Percentiles rank a stretch among this genome's conserved stretches.
phyloP scores from a whole-genome alignment of 2,113 vertebrate species.

The Tretioscincus oriximinensis region DNA sequence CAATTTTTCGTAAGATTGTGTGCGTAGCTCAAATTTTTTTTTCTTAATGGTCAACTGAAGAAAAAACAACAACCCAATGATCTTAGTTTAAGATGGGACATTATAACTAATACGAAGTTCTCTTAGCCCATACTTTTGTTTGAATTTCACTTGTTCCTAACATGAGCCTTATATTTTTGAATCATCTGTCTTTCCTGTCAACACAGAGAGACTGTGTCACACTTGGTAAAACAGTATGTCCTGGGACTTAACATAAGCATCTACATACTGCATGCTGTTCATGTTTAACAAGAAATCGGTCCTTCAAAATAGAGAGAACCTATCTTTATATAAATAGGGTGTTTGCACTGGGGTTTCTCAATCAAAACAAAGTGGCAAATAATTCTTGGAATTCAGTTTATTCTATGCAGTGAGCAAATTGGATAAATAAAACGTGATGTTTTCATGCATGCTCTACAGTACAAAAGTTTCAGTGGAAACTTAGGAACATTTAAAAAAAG shows the following conservation, averaged over 20 bases:
- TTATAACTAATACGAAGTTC: background rate
- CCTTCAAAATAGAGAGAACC: constrained; percentile 9
- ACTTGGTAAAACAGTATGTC: constrained; percentile 24
- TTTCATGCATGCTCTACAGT: background rate
- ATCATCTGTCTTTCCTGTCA: constrained; percentile 24
- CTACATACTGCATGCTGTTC: constrained; percentile 7
- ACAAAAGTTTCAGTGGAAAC: background rate
- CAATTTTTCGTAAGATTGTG: too few species aligned
- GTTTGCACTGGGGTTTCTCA: constrained; percentile 34
- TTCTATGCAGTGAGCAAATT: constrained; percentile 10
- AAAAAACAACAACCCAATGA: background rate
- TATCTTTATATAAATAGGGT: constrained; percentile 39
- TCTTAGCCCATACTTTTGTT: background rate
- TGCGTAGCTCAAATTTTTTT: too few species aligned
- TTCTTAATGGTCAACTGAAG: too few species aligned
- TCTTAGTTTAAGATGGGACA: constrained; percentile 22
- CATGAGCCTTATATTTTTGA: constrained; percentile 28
- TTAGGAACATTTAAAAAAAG: background rate
- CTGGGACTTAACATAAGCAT: constrained; percentile 18
- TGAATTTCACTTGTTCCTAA: constrained; percentile 33
- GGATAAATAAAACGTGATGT: background rate
- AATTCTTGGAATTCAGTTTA: constrained; percentile 22
- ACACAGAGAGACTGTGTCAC: constrained; percentile 20
- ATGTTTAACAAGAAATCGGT: constrained; percentile 29
- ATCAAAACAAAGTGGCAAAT: constrained; percentile 44